A percentile compares a stretch with the other conserved stretches of the same genome.
Conservation (phyloP, 1,140 invertebrate genomes). For the Drosophila willistoni region DNA sequence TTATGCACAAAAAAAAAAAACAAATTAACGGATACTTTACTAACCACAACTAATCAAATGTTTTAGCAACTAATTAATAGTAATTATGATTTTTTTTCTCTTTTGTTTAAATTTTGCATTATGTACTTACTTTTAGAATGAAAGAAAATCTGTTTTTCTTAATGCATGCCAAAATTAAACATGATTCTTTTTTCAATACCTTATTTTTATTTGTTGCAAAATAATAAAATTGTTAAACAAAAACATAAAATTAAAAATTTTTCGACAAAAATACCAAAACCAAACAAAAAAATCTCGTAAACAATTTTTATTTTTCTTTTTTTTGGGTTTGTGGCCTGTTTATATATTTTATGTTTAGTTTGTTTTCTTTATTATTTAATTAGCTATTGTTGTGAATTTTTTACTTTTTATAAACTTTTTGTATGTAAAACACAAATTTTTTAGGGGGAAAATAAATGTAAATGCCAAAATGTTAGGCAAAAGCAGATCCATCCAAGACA, state of each 20-base stretch:
- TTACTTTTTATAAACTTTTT: too few species aligned
- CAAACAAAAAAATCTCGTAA: constrained; percentile 17
- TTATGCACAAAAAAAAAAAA: not conserved
- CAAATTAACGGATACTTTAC: not conserved
- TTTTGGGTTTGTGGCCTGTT: constrained; percentile 13
- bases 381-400: not conserved
- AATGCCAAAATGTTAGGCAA: too few species aligned
- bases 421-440: not conserved
- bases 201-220: not conserved
- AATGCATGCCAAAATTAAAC: constrained; percentile 5
- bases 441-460: too few species aligned
- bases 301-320: not conserved
- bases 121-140: constrained; percentile 8
- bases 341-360: constrained; percentile 7
- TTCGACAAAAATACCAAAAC: constrained; percentile 38
- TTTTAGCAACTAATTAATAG: constrained; percentile 5
- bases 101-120: constrained; percentile 7
- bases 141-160: constrained; percentile 4
- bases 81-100: not conserved
- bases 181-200: not conserved
- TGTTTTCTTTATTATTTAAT: not conserved
- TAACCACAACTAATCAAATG: constrained; percentile 2
- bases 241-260: not conserved
- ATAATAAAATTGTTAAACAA: constrained; percentile 10
- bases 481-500: too few species aligned